A percentile compares a stretch with the other conserved stretches of the same genome.
phyloP scores from a whole-genome alignment of 2,797 vertebrate species.

The Capromys pilorides region DNA sequence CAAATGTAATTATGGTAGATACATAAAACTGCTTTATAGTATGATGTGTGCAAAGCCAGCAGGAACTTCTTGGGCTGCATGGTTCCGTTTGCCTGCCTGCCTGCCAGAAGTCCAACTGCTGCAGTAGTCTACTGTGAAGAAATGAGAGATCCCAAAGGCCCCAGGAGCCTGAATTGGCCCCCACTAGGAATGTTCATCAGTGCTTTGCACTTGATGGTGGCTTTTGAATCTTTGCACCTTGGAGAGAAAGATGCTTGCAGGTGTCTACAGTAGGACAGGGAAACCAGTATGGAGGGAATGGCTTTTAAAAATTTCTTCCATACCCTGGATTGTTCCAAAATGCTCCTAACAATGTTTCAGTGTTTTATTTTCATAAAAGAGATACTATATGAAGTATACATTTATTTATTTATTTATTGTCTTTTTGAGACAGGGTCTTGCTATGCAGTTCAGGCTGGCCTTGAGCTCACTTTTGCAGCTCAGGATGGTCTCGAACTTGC shows the following conservation, averaged over 20 bases:
- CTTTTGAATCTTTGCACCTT: constrained; percentile 29
- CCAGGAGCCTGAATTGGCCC: background rate
- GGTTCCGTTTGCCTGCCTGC: constrained; percentile 65
- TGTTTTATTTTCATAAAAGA: constrained; percentile 22
- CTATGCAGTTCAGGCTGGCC: too few species aligned
- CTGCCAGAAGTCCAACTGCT: constrained; percentile 37
- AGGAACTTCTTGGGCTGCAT: constrained; percentile 59
- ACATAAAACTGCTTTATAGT: constrained; percentile 72
- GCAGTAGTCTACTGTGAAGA: constrained; percentile 17
- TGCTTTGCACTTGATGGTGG: constrained; percentile 7
- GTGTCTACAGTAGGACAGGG: background rate
- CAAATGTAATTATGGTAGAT: constrained; percentile 75
- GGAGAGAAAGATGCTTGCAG: constrained; percentile 31
- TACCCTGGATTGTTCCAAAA: constrained; percentile 34
- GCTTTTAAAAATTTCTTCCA: background rate
- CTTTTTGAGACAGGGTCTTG: too few species aligned
- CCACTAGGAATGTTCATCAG: background rate
- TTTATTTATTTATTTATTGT: too few species aligned
- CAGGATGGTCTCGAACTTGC: too few species aligned
- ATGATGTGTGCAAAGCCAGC: constrained; percentile 57
- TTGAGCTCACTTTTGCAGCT: too few species aligned
- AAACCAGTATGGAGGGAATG: background rate
- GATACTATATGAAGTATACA: background rate
- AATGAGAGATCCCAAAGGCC: background rate
- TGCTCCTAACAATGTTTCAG: constrained; percentile 6